A percentile compares a stretch with the other conserved stretches of the same genome.
Conservation (phyloP, 2,888 invertebrate genomes). For the Papilio protenor region DNA sequence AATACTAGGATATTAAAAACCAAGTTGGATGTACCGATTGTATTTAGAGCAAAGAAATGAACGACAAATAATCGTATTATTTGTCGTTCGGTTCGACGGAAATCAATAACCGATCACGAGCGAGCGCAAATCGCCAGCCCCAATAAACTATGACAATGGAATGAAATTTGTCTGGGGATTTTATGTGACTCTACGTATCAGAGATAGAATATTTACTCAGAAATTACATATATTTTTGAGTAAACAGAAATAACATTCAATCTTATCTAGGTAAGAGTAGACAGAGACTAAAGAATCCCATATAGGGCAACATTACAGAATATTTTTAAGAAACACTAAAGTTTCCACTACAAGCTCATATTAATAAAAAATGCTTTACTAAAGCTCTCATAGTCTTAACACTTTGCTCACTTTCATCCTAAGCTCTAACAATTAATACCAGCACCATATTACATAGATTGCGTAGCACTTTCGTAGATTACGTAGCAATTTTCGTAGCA, state of each 20-base stretch:
- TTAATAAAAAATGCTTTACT: neutral
- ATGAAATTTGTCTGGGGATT: constrained; percentile 26
- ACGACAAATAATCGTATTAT: constrained; percentile 21
- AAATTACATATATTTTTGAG: neutral
- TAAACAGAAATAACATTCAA: neutral
- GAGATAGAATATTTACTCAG: neutral
- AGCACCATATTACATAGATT: constrained; percentile 22
- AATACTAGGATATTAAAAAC: neutral
- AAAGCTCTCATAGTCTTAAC: neutral
- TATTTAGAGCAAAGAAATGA: constrained; percentile 19
- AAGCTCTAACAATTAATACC: neutral
- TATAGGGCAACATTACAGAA: neutral
- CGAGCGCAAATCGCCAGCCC: constrained; percentile 16
- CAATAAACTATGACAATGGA: constrained; percentile 27
- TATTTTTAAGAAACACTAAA: neutral
- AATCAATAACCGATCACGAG: constrained; percentile 28
- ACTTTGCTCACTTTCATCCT: no score
- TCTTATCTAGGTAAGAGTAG: no score
- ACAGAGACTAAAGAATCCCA: no score
- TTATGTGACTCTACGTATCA: constrained; percentile 17
- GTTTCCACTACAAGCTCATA: neutral
- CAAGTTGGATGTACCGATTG: neutral
- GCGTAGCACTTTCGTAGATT: constrained; percentile 20
- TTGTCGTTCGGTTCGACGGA: constrained; percentile 17
- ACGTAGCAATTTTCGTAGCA: constrained; percentile 14